Evolutionary conservation across 2,888 invertebrate species (phyloP), one percentile per base, ranked within the genome.

Genomic region (Campoletis raptor): DNA sequence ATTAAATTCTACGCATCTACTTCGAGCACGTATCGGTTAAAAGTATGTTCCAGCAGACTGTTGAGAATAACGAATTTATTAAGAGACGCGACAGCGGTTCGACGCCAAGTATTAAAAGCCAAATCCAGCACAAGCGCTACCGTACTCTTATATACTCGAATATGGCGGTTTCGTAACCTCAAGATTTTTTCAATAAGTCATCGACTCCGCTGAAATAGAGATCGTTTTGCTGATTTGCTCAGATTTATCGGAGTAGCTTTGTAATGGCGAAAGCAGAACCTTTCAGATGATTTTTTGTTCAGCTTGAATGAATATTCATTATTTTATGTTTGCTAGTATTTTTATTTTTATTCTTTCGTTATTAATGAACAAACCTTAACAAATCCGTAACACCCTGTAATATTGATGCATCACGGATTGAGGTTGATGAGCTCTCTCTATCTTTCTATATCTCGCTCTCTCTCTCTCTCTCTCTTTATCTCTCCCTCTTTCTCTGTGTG

Each of bases 341-440:
- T 30, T 61, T 15, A 15, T 61, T 61, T 4, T 12, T 12, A 15
- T 21, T 15, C 21, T 9, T n/a, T 18, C 4, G 9, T 61, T 15
- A 15, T 15, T 7, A 6, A 61, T 61, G 12, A 5, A 30, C 30
- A 61, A 15, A 0, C 30, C 15, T 30, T 15, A 15, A 61, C 52
- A 21, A 21, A 54, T 21, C 21, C 6, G 15, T 15, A 6, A 0
- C 15, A 61, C 0, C 5, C 15, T 61, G 30, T 4, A 6, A 4
- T 10, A 61, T 15, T 30, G 0, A 30, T 15, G 61, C 15, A 30
- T 18, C 30, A 85, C 6, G 36, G 18, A 61, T 24, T n/a, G 64
- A 73, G 81, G 54, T 57, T 72, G 73, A 77, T 24, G 85, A 81
- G 52, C 76, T 66, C 42, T 30, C 30, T 30, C 30, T 30, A 1